Base-by-base conservation (phyloP, 2,888 invertebrate genomes). In the Thalpophila matura region DNA sequence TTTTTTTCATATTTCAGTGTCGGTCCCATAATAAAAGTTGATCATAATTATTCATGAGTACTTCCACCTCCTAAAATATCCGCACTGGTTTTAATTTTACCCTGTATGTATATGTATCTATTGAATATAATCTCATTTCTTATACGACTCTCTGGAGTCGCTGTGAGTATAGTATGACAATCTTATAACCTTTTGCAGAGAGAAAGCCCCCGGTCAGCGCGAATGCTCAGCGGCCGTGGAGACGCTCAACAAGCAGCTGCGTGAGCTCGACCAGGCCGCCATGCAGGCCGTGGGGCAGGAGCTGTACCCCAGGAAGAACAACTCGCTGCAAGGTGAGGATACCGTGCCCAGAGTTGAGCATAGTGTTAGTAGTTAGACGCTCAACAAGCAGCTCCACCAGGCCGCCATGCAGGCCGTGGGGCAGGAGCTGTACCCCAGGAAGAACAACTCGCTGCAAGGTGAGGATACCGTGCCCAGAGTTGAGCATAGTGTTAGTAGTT, bases 201-300 rank as follows among this genome's bases (percentile, higher is more conserved):
- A 99, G 86, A 98, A 98, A 82, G 99, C 99, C 0, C 99, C 99
- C 0, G 99, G 99, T 0, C 99, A 99, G 89, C 96, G 97, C 4
- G 99, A 99, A 89, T 99, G 99, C 89, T 97, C 98, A 43, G 95
- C 96, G 0, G 98, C 98, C 0, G 96, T 99, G 35, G 97, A 98
- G 31, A 96, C 97, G 1, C 93, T 99, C 7, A 96, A 96, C 71
- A 95, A 96, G 1, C 96, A 97, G 77, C 97, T 98, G 5, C 96
- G 98, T 0, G 97, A 97, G 53, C 92, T 99, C 55, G 99, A 99
- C 90, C 97, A 98, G 68, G 98, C 98, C 0, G 97, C 98, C 3
- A 95, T 99, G 86, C 97, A 98, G 60, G 98, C 98, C 0, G 97
- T 98, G n/a, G 97, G 97, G 0, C 98, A 98, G 86, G 97, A 96